Evolutionary conservation across 2,888 invertebrate species (phyloP), one percentile per base, ranked within the genome.

Genomic region (Laothoe populi): DNA sequence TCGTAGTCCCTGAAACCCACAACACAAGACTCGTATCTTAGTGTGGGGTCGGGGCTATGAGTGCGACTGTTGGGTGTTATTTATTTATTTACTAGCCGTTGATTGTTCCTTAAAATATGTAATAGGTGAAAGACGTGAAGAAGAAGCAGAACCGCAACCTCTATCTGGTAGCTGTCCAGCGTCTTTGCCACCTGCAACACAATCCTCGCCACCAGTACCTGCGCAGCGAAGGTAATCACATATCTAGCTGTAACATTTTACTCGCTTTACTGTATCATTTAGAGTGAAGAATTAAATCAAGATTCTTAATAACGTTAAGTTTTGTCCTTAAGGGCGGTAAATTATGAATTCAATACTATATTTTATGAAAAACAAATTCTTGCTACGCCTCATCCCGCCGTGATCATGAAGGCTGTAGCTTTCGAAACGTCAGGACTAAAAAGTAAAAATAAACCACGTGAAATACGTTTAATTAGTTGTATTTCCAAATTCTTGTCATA

Each of bases 161-260:
- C 72, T 91, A 1, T 90, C 88, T 35, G 89, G 87, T n/a, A 90
- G 93, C 66, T 90, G 90, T 62, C 92, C 92, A 23, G 92, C 92
- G 1, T 90, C 91, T 0, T 64, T 92, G 11, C 92, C 90, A 4
- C 90, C 92, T 0, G 75, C 79, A 1, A 71, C 83, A 1, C 92
- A 92, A 57, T 68, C 91, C 0, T 86, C 92, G 23, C 88, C 89
- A 4, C 93, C 93, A 1, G 73, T 93, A 40, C 93, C 93, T 40
- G 93, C 93, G 67, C 93, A 93, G 74, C 85, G 93, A 83, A 93
- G 93, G 93, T 93, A 88, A 35, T 13, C 16, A 42, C 4, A 1
- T 16, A 19, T 44, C 0, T 44, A 44, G 23, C 19, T 16, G 2
- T 31, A 8, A 31, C 13, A 26, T 8, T 23, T 4, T 4, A 0